Evolutionary conservation across 2,888 invertebrate species (phyloP).

Genomic region (Amblyjoppa proteus): DNA sequence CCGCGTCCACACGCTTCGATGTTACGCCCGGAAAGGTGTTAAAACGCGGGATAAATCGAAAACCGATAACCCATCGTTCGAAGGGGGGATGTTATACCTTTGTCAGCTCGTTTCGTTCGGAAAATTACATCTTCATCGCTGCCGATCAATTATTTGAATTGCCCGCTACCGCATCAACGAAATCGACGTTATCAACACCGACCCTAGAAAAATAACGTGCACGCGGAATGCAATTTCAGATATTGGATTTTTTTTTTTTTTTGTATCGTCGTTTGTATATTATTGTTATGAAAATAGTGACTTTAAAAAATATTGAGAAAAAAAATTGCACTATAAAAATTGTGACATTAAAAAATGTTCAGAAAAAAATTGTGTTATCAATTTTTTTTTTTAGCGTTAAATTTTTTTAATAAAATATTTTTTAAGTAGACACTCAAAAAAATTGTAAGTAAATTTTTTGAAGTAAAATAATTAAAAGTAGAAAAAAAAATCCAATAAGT

Average conservation of each 20-base stretch:
- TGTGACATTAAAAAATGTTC: too few species aligned
- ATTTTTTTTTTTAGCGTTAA: too few species aligned
- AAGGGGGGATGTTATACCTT: constrained; percentile 21
- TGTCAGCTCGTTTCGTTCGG: constrained; percentile 42
- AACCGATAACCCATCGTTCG: constrained; percentile 72
- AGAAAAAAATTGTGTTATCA: too few species aligned
- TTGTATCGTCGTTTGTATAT: not conserved
- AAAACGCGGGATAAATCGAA: constrained; percentile 73
- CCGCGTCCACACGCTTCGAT: constrained; percentile 32
- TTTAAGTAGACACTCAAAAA: too few species aligned
- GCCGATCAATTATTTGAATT: constrained; percentile 46
- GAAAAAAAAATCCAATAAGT: too few species aligned
- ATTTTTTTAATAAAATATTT: too few species aligned
- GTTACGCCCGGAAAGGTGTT: constrained; percentile 62
- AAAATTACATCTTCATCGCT: constrained; percentile 57
- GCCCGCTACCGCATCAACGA: constrained; percentile 1
- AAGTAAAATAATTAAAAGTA: too few species aligned
- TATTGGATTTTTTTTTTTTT: not conserved
- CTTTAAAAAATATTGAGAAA: too few species aligned
- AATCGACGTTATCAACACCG: not conserved
- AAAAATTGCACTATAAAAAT: too few species aligned
- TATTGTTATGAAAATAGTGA: too few species aligned
- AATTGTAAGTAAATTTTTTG: too few species aligned
- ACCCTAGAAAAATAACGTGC: not conserved
- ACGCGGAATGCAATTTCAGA: not conserved